Evolutionary conservation across 1,140 invertebrate species (phyloP).

Genomic region (Polypedilum pembai): DNA sequence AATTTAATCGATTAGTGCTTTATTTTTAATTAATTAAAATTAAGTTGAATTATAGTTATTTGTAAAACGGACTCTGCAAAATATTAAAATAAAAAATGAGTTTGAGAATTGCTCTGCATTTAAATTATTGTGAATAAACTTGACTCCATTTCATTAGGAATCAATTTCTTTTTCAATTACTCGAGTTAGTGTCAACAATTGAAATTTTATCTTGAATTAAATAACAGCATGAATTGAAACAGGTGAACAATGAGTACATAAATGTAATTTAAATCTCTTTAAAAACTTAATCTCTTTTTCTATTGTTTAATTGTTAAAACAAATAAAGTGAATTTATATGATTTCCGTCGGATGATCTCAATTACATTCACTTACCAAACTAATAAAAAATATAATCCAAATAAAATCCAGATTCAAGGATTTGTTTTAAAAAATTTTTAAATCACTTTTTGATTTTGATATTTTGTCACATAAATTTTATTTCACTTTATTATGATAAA

Average conservation of each 20-base stretch:
- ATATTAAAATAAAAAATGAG: too few species aligned
- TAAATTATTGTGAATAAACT: too few species aligned
- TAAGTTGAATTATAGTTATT: too few species aligned
- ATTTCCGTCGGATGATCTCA: not conserved
- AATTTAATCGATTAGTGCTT: too few species aligned
- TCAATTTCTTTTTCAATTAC: not conserved
- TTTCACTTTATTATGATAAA: not conserved
- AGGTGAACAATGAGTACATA: not conserved
- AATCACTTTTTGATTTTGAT: too few species aligned
- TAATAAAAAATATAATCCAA: constrained; percentile 1
- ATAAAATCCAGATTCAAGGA: not conserved
- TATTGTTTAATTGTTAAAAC: constrained; percentile 4
- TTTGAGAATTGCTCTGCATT: too few species aligned
- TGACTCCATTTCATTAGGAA: not conserved
- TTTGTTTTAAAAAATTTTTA: too few species aligned
- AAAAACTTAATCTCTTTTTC: not conserved
- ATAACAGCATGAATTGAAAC: not conserved
- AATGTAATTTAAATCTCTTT: not conserved
- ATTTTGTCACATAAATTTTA: too few species aligned
- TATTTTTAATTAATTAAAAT: too few species aligned
- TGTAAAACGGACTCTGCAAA: too few species aligned
- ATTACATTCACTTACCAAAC: not conserved
- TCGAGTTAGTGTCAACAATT: not conserved
- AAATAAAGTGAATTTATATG: not conserved
- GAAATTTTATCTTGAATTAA: not conserved